Base-by-base conservation (phyloP, 2,113 vertebrate genomes). In the Vireo altiloquus region DNA sequence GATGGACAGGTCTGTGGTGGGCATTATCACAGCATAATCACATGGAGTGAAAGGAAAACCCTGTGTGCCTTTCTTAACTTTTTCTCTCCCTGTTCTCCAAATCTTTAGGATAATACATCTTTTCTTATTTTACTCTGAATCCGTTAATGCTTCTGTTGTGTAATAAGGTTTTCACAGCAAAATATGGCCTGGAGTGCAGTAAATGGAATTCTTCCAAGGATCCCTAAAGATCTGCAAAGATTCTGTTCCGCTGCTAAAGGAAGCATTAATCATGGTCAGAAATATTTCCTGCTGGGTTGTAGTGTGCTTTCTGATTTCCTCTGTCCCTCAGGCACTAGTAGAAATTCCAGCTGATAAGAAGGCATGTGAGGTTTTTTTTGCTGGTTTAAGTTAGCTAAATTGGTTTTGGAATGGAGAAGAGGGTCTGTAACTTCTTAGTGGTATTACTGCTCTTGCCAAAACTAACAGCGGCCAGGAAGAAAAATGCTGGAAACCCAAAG, bases 21-120 rank as follows among this genome's bases (percentile, higher is more conserved):
- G 91, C 87, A 96, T 97, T 97, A 93, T 96, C 94, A 76, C 94
- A 96, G 80, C 78, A 94, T 96, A 95, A 94, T 96, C 97, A 96
- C 95, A 93, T 9, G 82, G 68, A 90, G 27, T 91, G 95, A 97
- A 97, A 95, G 92, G 85, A 94, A 94, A 88, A 56, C 75, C 24
- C 9, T 69, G 66, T 81, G 88, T 90, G 96, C 80, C 84, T 93
- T 95, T 96, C 94, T 96, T 89, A 92, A 91, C 89, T 87, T 47
- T 39, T 37, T 13, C 53, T 40, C 28, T 50, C 10, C 54, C 85
- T 10, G 7, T 53, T 91, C 80, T 39, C 66, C 57, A 61, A 59
- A 90, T 89, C 93, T 91, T 88, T 57, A 52, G 75, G 52, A 93
- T 94, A 97, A 96, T 96, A 15, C 90, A 68, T 75, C 82, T 95